phyloP scores from a whole-genome alignment of 2,113 vertebrate genomes.

The Puntigrus tetrazona region DNA sequence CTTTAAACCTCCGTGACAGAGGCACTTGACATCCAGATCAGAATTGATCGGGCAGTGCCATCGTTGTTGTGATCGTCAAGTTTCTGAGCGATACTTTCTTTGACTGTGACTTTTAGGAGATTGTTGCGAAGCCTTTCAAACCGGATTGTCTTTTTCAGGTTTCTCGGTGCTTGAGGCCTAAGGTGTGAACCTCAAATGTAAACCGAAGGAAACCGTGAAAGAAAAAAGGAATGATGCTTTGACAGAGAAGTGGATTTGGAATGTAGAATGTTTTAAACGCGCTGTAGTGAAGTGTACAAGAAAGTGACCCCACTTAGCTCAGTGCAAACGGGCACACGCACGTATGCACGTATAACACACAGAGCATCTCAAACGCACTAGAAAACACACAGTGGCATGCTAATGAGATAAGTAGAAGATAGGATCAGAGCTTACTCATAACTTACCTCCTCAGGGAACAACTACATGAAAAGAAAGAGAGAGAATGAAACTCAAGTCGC shows the following conservation, averaged over 20 bases:
- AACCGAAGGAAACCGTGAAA: not conserved
- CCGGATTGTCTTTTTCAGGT: not conserved
- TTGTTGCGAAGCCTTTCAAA: constrained; percentile 5
- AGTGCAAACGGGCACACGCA: not conserved
- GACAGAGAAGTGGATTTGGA: not conserved
- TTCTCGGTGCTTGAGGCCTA: not conserved
- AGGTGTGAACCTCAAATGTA: constrained; percentile 7
- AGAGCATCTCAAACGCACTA: constrained; percentile 40
- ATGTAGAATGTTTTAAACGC: not conserved
- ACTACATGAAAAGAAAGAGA: constrained; percentile 36
- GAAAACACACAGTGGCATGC: constrained; percentile 50
- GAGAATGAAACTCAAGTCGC: constrained; percentile 19
- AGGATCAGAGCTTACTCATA: constrained; percentile 44
- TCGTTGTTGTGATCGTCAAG: too few relatives aligned
- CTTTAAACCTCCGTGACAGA: constrained; percentile 2
- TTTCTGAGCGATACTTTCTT: constrained; percentile 10
- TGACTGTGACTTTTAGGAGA: constrained; percentile 25
- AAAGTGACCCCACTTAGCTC: constrained; percentile 44
- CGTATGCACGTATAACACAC: constrained; percentile 26
- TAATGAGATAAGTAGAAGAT: constrained; percentile 54
- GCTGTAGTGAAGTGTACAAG: constrained; percentile 27
- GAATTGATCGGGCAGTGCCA: not conserved
- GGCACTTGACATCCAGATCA: constrained; percentile 22
- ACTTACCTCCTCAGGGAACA: constrained; percentile 42
- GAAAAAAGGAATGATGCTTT: constrained; percentile 6